phyloP scores from a whole-genome alignment of 2,797 vertebrate species.

The Chelidonichthys spinosus region DNA sequence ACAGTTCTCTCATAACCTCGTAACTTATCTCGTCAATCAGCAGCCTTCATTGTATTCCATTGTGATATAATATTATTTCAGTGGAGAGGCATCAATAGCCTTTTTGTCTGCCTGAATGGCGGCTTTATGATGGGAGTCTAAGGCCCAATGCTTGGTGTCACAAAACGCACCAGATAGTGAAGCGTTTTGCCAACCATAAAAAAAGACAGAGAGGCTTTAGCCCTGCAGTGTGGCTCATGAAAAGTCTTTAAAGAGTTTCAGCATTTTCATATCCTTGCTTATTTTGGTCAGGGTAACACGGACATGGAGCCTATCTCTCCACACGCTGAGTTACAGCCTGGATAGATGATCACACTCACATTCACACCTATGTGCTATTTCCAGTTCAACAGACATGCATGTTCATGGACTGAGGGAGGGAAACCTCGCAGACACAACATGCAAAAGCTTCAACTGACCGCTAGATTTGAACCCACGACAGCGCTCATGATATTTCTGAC shows the following conservation, averaged over 20 bases:
- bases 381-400: slow-evolving; percentile 11
- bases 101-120: slow-evolving; percentile 70
- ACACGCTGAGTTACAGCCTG: background rate
- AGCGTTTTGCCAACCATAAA: slow-evolving; percentile 27
- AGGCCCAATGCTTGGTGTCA: slow-evolving; percentile 52
- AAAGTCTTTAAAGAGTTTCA: slow-evolving; percentile 19
- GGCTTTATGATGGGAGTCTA: slow-evolving; percentile 67
- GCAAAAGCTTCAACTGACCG: background rate
- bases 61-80: slow-evolving; percentile 73
- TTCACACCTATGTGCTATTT: slow-evolving; percentile 28
- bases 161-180: slow-evolving; percentile 50
- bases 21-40: slow-evolving; percentile 9
- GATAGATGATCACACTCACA: background rate
- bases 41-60: slow-evolving; percentile 45
- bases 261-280: background rate
- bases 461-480: background rate
- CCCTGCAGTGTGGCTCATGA: slow-evolving; percentile 23
- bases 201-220: slow-evolving; percentile 23
- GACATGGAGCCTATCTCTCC: background rate
- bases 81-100: slow-evolving; percentile 56
- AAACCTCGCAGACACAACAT: background rate
- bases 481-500: background rate
- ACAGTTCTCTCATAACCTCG: slow-evolving; percentile 1
- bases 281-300: background rate
- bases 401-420: background rate